These are phyloP conservation scores for Epistrophe eligans DNA, from an alignment of 2,888 invertebrate genomes.

Conservation along the genomic window DNA sequence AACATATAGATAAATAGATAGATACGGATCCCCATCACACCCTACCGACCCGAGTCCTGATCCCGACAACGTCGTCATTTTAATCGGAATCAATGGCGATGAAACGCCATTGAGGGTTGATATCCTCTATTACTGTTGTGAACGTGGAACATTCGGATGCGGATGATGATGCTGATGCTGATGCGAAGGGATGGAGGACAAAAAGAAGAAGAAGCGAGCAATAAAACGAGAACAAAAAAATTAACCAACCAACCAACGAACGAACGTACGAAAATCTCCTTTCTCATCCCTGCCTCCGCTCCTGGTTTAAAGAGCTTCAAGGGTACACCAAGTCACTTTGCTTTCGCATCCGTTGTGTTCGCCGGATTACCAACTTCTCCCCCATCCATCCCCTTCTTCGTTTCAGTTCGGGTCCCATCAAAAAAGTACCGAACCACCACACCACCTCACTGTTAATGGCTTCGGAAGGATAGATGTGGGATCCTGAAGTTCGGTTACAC, in stretches of 20 bases:
- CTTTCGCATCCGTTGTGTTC: conserved; percentile 63
- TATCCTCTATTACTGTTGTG: conserved; percentile 75
- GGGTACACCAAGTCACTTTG: conserved; percentile 70
- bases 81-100: conserved; percentile 76
- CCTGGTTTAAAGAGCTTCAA: conserved; percentile 50
- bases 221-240: conserved; percentile 29
- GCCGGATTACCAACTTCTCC: conserved; percentile 29
- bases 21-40: conserved; percentile 6
- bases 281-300: neutral
- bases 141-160: conserved; percentile 63
- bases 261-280: conserved; percentile 21
- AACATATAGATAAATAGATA: conserved; percentile 5
- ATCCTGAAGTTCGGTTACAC: conserved; percentile 74
- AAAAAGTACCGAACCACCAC: conserved; percentile 1
- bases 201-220: conserved; percentile 18
- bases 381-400: conserved; percentile 9
- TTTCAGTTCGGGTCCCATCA: neutral
- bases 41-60: conserved; percentile 12
- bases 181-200: conserved; percentile 1
- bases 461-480: conserved; percentile 75
- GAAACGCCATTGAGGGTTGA: conserved; percentile 75
- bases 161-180: conserved; percentile 26
- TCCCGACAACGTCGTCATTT: conserved; percentile 62
- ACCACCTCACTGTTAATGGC: conserved; percentile 64
- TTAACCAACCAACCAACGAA: neutral